phyloP scores from a whole-genome alignment of 2,797 vertebrate genomes.

The Hirundo rustica region DNA sequence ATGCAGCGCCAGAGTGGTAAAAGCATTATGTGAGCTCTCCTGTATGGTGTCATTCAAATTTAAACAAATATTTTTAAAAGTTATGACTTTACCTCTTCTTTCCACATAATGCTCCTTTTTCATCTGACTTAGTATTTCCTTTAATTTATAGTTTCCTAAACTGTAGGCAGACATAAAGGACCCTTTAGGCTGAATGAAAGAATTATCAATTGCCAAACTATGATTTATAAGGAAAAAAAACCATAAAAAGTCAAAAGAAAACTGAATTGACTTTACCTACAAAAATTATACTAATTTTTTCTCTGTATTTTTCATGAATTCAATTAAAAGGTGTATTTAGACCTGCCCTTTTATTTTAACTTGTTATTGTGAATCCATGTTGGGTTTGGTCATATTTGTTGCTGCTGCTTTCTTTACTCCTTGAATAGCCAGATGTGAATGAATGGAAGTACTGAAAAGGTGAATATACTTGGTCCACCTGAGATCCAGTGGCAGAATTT shows the following conservation, averaged over 20 bases:
- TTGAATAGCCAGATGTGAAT: neutral
- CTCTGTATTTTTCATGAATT: neutral
- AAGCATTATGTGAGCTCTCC: neutral
- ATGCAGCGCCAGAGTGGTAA: neutral
- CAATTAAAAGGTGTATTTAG: neutral
- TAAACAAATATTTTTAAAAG: slow-evolving; percentile 18
- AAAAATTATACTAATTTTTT: neutral
- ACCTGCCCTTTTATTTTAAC: neutral
- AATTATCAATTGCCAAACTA: slow-evolving; percentile 41
- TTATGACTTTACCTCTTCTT: slow-evolving; percentile 33
- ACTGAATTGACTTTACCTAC: neutral
- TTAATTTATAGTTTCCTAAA: slow-evolving; percentile 50
- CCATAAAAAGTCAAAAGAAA: neutral
- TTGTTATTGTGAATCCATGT: neutral
- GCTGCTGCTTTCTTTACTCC: neutral
- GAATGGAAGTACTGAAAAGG: neutral
- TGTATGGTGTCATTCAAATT: slow-evolving; percentile 16
- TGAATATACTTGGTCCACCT: neutral
- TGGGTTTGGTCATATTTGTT: neutral
- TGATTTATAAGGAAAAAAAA: neutral
- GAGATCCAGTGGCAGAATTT: neutral
- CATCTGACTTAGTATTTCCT: slow-evolving; percentile 27
- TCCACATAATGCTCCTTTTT: slow-evolving; percentile 47
- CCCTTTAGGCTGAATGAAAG: slow-evolving; percentile 53
- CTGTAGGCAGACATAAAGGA: slow-evolving; percentile 15